phyloP scores from a whole-genome alignment of 2,113 vertebrate genomes.

The Onychorhynchus coronatus region DNA sequence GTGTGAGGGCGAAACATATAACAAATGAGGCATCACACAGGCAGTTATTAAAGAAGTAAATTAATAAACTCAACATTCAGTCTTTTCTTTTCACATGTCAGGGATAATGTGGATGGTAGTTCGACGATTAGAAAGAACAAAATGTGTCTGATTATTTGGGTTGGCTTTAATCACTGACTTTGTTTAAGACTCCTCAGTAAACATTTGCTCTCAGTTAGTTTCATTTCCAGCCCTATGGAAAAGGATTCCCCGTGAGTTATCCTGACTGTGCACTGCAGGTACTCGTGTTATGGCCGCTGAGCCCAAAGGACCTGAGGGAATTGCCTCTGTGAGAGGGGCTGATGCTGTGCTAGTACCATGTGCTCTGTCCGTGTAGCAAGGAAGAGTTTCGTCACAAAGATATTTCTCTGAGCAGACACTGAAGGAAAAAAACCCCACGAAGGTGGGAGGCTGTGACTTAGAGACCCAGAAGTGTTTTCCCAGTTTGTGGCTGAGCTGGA shows the following conservation, averaged over 20 bases:
- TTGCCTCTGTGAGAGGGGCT: not conserved
- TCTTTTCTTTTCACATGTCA: not conserved
- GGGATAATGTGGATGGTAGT: not conserved
- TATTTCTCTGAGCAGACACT: not conserved
- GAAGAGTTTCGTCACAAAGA: not conserved
- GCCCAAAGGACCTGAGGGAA: not conserved
- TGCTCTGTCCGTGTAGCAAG: not conserved
- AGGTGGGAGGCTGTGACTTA: not conserved
- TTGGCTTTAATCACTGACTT: not conserved
- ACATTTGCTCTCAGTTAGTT: not conserved
- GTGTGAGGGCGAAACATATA: not conserved
- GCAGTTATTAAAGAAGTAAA: constrained; percentile 48
- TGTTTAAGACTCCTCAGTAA: not conserved
- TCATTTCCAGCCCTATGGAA: not conserved
- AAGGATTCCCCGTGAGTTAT: not conserved
- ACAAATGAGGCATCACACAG: constrained; percentile 22
- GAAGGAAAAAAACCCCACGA: not conserved
- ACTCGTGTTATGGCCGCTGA: not conserved
- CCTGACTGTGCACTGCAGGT: accelerated
- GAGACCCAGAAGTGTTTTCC: not conserved
- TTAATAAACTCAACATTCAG: constrained; percentile 41
- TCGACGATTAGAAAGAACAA: not conserved
- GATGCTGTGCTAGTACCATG: accelerated
- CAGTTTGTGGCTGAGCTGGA: not conserved
- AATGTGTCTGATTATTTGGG: constrained; percentile 7